Base-by-base conservation (phyloP, 1,140 invertebrate species). In the Drosophila ironensis region DNA sequence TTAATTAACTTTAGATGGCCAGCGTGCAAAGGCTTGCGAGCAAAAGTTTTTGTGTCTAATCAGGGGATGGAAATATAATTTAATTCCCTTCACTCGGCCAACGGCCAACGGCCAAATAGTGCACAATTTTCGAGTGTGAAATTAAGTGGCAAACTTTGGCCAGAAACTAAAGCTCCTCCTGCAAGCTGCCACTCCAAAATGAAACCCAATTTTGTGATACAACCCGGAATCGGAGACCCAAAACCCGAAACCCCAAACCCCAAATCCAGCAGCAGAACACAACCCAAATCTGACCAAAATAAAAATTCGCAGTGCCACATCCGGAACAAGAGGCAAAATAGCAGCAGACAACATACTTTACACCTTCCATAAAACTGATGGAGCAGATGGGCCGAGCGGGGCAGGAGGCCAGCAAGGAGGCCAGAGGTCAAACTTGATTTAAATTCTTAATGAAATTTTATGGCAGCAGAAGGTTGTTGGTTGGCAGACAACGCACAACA, bases 391-490 rank as follows among this genome's bases (percentile, higher is more conserved):
- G 52, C 20, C 17, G 17, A 16, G n/a, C 51, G 20, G 12, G 25
- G n/a, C n/a, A n/a, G n/a, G n/a, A n/a, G n/a, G n/a, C n/a, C n/a
- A n/a, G n/a, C 30, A 33, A 12, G 30, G 30, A 33, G 17, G 46
- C 24, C 47, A 45, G 33, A 48, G 60, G 57, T 53, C 41, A 67
- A 68, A 77, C 73, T 67, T 59, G 51, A 77, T 77, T 76, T 77
- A 71, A 76, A 76, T 76, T 70, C 72, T 54, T 76, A 72, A 76
- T 72, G 59, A 77, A 57, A 72, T 75, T 64, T 52, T 46, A 64
- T 64, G 48, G 41, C 45, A 41, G 30, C 30, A 42, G 22, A 16
- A 33, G 25, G 22, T 12, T 28, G 17, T 1, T 2, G 38, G n/a
- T 17, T 11, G 20, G 51, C n/a, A n/a, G n/a, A n/a, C n/a, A n/a